Conservation (phyloP, 2,113 vertebrate species). For the Turnix velox region DNA sequence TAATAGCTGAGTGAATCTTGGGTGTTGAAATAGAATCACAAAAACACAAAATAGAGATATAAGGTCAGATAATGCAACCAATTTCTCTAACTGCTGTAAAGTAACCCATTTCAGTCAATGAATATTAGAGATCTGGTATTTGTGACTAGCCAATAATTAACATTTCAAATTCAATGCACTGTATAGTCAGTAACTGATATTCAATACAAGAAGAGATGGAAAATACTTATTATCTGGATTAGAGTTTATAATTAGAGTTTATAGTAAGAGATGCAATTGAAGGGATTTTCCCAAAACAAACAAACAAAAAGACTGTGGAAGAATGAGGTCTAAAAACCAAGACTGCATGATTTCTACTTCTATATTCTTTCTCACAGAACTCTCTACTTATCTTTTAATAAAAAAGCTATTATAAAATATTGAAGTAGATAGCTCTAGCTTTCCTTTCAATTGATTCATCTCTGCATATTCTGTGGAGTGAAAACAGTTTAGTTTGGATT, state of each 20-base stretch:
- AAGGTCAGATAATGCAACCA: not conserved
- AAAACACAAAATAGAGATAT: not conserved
- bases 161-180: not conserved
- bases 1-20: not conserved
- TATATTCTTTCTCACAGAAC: not conserved
- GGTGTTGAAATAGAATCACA: not conserved
- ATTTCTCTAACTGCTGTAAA: not conserved
- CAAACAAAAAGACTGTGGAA: not conserved
- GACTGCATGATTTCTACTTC: not conserved
- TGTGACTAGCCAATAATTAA: not conserved
- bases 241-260: not conserved
- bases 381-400: conserved; percentile 43
- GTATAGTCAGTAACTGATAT: not conserved
- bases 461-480: not conserved
- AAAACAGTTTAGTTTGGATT: conserved; percentile 17
- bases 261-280: not conserved
- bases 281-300: not conserved
- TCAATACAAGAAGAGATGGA: not conserved
- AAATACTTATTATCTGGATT: not conserved
- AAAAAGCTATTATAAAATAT: conserved; percentile 48
- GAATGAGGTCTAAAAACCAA: not conserved
- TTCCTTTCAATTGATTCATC: conserved; percentile 4
- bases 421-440: conserved; percentile 1
- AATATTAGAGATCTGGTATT: not conserved
- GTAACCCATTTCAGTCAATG: not conserved